Evolutionary conservation across 2,113 vertebrate species (phyloP).

Genomic region (Parotia lawesii): DNA sequence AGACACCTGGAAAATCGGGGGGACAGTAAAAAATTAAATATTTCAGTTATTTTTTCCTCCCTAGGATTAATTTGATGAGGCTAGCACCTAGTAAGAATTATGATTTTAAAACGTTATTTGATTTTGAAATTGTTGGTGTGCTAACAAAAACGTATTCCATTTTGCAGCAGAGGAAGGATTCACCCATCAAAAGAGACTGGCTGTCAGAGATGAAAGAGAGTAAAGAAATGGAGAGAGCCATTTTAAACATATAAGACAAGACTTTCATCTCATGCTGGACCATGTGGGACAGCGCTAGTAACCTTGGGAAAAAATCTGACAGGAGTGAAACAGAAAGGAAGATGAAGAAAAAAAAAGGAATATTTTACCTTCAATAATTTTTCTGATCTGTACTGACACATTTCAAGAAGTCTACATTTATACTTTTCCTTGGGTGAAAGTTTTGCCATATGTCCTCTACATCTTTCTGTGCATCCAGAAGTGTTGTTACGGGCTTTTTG

Average conservation of each 20-base stretch:
- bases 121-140: conserved; percentile 14
- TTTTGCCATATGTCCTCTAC: background rate
- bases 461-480: background rate
- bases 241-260: conserved; percentile 59
- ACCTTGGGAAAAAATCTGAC: conserved; percentile 25
- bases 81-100: background rate
- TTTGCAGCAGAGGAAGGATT: conserved; percentile 17
- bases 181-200: conserved; percentile 42
- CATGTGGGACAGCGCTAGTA: conserved; percentile 48
- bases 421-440: background rate
- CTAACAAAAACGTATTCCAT: background rate
- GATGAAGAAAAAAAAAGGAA: background rate
- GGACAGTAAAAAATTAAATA: background rate
- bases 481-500: background rate
- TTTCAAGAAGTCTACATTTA: background rate
- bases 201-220: conserved; percentile 62
- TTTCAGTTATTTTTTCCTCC: background rate
- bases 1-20: background rate
- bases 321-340: background rate
- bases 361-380: conserved; percentile 31
- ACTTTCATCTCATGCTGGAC: conserved; percentile 58
- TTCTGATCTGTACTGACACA: background rate
- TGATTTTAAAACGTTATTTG: background rate
- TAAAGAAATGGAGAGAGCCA: conserved; percentile 33
- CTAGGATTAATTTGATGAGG: background rate